Conservation (phyloP, 2,113 vertebrate species). For the Dendrocopos noguchii region DNA sequence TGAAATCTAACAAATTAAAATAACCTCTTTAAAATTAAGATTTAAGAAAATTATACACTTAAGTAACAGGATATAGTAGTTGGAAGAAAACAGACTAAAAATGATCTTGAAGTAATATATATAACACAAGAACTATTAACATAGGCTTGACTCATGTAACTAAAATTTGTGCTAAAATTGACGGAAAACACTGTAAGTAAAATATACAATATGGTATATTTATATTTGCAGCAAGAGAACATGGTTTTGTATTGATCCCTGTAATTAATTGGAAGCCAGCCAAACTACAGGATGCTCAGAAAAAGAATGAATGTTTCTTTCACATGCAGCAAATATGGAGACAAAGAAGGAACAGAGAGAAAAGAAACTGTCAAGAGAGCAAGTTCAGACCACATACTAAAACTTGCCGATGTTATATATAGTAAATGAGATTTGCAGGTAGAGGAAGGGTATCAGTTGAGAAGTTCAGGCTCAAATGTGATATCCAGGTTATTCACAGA, state of each 20-base stretch:
- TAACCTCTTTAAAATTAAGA: background rate
- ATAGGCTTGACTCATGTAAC: accelerated
- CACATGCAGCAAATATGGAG: background rate
- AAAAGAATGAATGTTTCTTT: background rate
- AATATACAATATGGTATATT: background rate
- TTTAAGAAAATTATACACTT: background rate
- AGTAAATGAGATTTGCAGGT: conserved; percentile 16
- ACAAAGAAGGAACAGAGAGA: background rate
- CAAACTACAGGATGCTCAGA: background rate
- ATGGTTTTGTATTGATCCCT: background rate
- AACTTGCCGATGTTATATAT: background rate
- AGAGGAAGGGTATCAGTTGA: background rate
- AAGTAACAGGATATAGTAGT: background rate
- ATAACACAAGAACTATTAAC: background rate
- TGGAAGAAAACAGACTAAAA: background rate
- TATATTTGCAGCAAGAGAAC: background rate
- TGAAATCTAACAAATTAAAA: background rate
- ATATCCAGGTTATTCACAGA: background rate
- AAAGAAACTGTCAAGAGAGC: background rate
- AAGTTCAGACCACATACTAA: background rate
- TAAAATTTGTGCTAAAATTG: background rate
- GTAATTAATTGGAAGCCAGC: background rate
- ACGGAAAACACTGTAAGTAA: background rate
- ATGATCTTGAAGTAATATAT: background rate
- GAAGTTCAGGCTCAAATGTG: background rate